Conservation (phyloP, 1,140 invertebrate species). For the Wasmannia auropunctata region DNA sequence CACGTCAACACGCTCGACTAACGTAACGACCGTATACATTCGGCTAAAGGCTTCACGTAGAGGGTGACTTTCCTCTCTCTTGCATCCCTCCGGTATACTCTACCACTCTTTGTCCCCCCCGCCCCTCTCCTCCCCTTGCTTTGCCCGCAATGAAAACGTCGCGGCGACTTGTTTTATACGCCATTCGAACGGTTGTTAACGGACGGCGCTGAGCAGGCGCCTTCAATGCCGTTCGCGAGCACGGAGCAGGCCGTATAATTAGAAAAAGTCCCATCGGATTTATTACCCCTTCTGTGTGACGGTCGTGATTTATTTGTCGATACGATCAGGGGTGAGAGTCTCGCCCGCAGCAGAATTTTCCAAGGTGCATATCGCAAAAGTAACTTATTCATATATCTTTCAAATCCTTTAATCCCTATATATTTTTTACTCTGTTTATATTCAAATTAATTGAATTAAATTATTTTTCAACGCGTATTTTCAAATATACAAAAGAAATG, state of each 20-base stretch:
- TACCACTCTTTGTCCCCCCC: not conserved
- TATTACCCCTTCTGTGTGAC: slow-evolving; percentile 47
- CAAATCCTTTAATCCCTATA: not conserved
- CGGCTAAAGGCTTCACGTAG: slow-evolving; percentile 27
- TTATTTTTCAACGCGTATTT: not conserved
- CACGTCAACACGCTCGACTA: slow-evolving; percentile 41
- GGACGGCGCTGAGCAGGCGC: slow-evolving; percentile 41
- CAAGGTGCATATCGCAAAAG: not conserved
- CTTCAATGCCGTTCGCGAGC: slow-evolving; percentile 28
- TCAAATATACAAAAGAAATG: not conserved
- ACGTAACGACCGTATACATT: slow-evolving; percentile 48
- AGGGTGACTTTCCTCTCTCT: slow-evolving; percentile 53
- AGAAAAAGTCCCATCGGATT: slow-evolving; percentile 51
- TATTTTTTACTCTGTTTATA: not conserved
- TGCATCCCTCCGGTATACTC: slow-evolving; percentile 29
- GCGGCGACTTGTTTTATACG: slow-evolving; percentile 51
- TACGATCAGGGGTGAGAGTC: slow-evolving; percentile 19
- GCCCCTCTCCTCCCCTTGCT: too few species aligned
- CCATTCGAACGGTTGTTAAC: slow-evolving; percentile 52
- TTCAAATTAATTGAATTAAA: not conserved
- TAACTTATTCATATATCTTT: not conserved
- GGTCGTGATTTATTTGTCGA: slow-evolving; percentile 45
- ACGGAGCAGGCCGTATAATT: slow-evolving; percentile 37
- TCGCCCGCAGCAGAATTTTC: not conserved
- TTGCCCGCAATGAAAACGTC: slow-evolving; percentile 52